Conservation (phyloP, 2,888 invertebrate genomes). For the Melolontha melolontha region DNA sequence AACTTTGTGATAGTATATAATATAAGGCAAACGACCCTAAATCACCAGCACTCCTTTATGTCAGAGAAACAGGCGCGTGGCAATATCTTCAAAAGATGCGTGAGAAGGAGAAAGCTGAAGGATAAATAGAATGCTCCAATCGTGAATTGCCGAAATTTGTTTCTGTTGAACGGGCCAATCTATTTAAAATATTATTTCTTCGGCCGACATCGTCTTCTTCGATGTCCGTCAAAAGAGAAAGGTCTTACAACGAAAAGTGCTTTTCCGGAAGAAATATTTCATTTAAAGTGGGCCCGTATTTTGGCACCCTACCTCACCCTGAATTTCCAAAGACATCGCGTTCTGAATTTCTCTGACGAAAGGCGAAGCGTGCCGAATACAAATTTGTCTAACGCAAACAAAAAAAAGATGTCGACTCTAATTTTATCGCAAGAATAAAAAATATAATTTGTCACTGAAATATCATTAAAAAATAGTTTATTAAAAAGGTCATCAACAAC, state of each 20-base stretch:
- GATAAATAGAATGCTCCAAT: not conserved
- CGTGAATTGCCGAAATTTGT: conserved; percentile 33
- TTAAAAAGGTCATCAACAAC: no score
- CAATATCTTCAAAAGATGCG: not conserved
- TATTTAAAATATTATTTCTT: conserved; percentile 36
- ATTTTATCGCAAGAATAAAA: no score
- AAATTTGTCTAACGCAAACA: no score
- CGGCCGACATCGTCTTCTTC: conserved; percentile 19
- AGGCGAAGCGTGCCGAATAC: no score
- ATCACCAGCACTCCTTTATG: conserved; percentile 1
- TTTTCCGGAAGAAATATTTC: conserved; percentile 33
- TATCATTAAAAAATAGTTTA: no score
- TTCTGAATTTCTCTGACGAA: no score
- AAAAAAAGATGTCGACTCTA: no score
- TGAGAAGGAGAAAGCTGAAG: not conserved
- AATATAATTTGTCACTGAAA: no score
- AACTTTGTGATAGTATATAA: not conserved
- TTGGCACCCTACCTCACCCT: conserved; percentile 6
- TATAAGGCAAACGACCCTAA: conserved; percentile 14
- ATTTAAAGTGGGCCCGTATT: conserved; percentile 20
- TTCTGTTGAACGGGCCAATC: conserved; percentile 28
- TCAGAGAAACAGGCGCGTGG: not conserved
- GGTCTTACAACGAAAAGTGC: conserved; percentile 18
- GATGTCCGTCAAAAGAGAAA: conserved; percentile 18
- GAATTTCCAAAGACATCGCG: not conserved